Evolutionary conservation across 2,888 invertebrate species (phyloP), one percentile per base, ranked within the genome.

Genomic region (Aricia artaxerxes): DNA sequence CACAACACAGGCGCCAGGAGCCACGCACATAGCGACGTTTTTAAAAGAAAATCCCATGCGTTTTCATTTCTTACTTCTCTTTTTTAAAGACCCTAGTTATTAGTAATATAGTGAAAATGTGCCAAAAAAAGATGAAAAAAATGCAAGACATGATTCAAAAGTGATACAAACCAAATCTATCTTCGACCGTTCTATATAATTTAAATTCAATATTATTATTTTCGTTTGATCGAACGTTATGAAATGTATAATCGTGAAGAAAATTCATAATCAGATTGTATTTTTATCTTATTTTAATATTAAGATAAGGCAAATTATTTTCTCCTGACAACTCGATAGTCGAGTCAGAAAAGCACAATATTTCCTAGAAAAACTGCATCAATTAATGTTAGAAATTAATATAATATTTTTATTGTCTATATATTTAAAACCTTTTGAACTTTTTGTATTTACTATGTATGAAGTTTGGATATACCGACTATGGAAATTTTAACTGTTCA

Each of bases 251-350:
- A 35, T 69, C 64, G 35, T 69, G 31, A 69, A 69, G 69, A 69
- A 69, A 69, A 38, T 73, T 73, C 73, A 73, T 44, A 73, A 73
- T 44, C 44, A 73, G 40, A 73, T 73, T 44, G 73, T 73, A 73
- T 44, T n/a, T 69, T 44, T 73, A 44, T 44, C 40, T 44, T 73
- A 9, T 44, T 73, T 73, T 73, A 73, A n/a, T 73, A 73, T n/a
- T 73, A 44, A 73, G 40, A 73, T 44, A 73, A 73, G 73, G 9
- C 38, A 73, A 40, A 73, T n/a, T 73, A 73, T 73, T 73, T 73
- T 73, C 73, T 69, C 35, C 13, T 69, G 35, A 69, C 64, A 31
- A 64, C 64, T 5, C 35, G 35, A 69, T 69, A 69, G 35, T 69
- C 5, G 5, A 69, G 69, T 69, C 69, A 69, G 69, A 69, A 64